A percentile compares a stretch with the other conserved stretches of the same genome.
Conservation (phyloP, 2,113 vertebrate genomes). For the Centropus bengalensis region DNA sequence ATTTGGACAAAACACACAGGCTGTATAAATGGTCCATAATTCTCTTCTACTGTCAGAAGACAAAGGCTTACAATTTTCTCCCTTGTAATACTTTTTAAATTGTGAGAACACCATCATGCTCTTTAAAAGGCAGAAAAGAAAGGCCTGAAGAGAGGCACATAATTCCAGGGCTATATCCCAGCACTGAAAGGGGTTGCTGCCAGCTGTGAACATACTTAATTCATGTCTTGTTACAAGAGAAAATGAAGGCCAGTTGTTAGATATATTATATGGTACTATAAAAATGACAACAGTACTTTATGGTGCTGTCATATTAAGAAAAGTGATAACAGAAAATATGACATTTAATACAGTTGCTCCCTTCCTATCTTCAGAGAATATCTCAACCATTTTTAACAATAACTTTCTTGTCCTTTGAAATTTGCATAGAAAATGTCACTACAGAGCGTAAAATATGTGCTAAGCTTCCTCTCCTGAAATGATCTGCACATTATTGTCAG, state of each 20-base stretch:
- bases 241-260: conserved; percentile 47
- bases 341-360: conserved; percentile 3
- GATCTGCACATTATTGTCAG: neutral
- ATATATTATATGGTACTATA: neutral
- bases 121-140: conserved; percentile 31
- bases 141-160: neutral
- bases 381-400: neutral
- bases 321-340: conserved; percentile 3
- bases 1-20: conserved; percentile 63
- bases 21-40: conserved; percentile 72
- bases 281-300: neutral
- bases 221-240: conserved; percentile 17
- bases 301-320: conserved; percentile 8
- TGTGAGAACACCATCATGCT: conserved; percentile 64
- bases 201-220: conserved; percentile 65
- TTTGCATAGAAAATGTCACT: neutral
- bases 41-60: conserved; percentile 71
- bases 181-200: conserved; percentile 37
- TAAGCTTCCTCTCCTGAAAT: neutral
- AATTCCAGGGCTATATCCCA: conserved; percentile 21
- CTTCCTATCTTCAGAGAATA: neutral
- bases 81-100: conserved; percentile 63
- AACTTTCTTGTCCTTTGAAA: neutral
- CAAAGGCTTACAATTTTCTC: conserved; percentile 70
- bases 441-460: neutral